Evolutionary conservation across 2,797 vertebrate genomes (phyloP), one percentile per base, ranked within the genome.

Genomic region (Oophaga sylvatica): DNA sequence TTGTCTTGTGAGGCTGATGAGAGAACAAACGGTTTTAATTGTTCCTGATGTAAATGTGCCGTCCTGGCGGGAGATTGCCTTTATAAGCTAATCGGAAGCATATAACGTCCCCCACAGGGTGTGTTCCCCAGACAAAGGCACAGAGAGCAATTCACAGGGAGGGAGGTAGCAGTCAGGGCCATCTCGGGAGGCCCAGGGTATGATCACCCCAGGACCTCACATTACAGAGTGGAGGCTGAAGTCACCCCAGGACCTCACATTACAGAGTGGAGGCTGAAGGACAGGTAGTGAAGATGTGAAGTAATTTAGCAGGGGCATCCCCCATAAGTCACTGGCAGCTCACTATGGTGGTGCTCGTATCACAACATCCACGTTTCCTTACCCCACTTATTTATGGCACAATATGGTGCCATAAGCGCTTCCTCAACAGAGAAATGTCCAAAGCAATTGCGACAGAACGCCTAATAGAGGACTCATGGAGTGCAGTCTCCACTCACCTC

Each of bases 21-120:
- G 62, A 62, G 80, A 83, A 83, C 71, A 87, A 79, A 83, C 62
- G 63, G 17, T 80, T 77, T 57, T 87, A 87, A 87, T 78, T 85
- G 68, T 81, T 81, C 81, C 75, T 85, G 67, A 88, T 85, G 87
- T 81, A 88, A 88, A 83, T 87, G 62, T 80, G 68, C 77, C 77
- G 57, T 84, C 73, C 45, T 35, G 41, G 76, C 82, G 70, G 35
- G 80, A 78, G 82, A 84, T 84, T 80, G 81, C 76, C 79, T 84
- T 73, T 84, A 84, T 75, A 67, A 85, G 57, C 80, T 88, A 81
- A 88, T 76, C 85, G 83, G 73, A 85, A 85, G 77, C 81, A 80
- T 81, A 88, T 85, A 81, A 88, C 71, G 65, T 75, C 76, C 77
- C 70, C 86, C 75, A n/a, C 57, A 13, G 83, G 83, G 83, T 81